Evolutionary conservation across 2,888 invertebrate species (phyloP).

Genomic region (Eurois occulta): DNA sequence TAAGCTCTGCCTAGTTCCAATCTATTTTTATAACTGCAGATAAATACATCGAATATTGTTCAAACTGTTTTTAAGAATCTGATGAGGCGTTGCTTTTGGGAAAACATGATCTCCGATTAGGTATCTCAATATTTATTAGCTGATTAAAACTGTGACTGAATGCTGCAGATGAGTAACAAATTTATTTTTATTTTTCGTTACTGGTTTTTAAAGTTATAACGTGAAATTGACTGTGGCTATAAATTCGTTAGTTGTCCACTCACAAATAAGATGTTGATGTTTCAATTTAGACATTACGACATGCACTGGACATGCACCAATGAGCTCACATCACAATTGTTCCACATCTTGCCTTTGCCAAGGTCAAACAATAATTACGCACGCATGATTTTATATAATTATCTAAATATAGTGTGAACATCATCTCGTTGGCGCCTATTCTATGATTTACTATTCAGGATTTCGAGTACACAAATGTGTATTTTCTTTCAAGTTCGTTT

Average conservation of each 20-base stretch:
- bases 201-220: slow-evolving; percentile 1
- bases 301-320: slow-evolving; percentile 74
- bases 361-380: slow-evolving; percentile 74
- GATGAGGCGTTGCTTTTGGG: slow-evolving; percentile 20
- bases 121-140: slow-evolving; percentile 5
- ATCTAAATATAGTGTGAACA: slow-evolving; percentile 68
- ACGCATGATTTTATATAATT: slow-evolving; percentile 69
- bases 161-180: not conserved
- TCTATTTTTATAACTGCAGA: slow-evolving; percentile 65
- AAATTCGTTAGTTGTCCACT: slow-evolving; percentile 27
- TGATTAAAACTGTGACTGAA: slow-evolving; percentile 8
- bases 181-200: slow-evolving; percentile 20
- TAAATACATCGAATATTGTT: slow-evolving; percentile 51
- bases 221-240: slow-evolving; percentile 15
- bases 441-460: slow-evolving; percentile 59
- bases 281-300: slow-evolving; percentile 71
- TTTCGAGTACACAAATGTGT: slow-evolving; percentile 30
- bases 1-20: slow-evolving; percentile 59
- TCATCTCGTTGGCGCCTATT: slow-evolving; percentile 62
- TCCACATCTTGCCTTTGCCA: slow-evolving; percentile 76
- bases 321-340: slow-evolving; percentile 73
- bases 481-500: slow-evolving; percentile 20
- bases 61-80: slow-evolving; percentile 42
- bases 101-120: slow-evolving; percentile 17
- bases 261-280: slow-evolving; percentile 57